Base-by-base conservation (phyloP, 1,140 invertebrate genomes). In the Aphis gossypii region DNA sequence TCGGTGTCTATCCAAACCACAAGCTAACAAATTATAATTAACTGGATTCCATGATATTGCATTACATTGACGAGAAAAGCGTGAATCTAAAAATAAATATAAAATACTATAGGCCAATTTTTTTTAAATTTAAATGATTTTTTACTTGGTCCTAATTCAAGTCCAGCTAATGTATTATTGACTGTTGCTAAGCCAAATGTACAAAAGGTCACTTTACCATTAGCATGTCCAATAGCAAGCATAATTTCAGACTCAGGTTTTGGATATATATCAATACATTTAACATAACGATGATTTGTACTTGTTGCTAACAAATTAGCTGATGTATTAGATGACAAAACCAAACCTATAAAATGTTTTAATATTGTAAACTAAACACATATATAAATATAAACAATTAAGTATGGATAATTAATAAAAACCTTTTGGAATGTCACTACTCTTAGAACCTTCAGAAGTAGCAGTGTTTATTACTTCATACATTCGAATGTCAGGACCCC, bases 21-120 rank as follows among this genome's bases (percentile, higher is more conserved):
- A 97, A 6, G 97, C 97, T 90, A 99, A 95, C 94, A 98, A 96
- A 95, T 98, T 97, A 20, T 96, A 96, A 94, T 99, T 98, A n/a
- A 96, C 95, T n/a, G 97, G 97, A 95, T 98, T 98, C 98, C 98
- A 99, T 56, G 97, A 96, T 8, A 99, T 96, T n/a, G 97, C 96
- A 93, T 98, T 98, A 95, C 98, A 99, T 94, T 97, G 97, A 51
- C 98, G 96, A 60, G 97, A 96, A 95, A 98, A 97, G 93, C 97
- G 97, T 3, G 98, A 97, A 92, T 96, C 98, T 98, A 94, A 82
- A 76, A 84, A 54, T 5, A 51, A 6, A 48, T 30, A 90, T n/a
- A 89, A 46, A 38, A n/a, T 41, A 44, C 30, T 38, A 86, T 4
- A 23, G 21, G 6, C 38, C 2, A 84, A 84, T 89, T 2, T 48